phyloP scores from a whole-genome alignment of 2,797 vertebrate species.

The Pseudotriccus pelzelni region DNA sequence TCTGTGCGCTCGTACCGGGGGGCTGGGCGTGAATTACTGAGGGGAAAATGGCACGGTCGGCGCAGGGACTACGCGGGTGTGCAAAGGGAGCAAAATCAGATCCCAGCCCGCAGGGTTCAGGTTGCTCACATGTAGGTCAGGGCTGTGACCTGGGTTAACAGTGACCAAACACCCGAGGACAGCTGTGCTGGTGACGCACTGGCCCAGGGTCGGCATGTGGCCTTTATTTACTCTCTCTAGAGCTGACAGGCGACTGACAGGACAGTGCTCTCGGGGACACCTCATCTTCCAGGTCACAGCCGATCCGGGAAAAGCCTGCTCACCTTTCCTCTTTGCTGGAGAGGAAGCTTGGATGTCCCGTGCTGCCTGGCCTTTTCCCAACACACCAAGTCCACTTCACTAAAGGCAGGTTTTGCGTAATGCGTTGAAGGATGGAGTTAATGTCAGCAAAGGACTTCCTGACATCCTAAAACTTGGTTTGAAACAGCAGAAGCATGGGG shows the following conservation, averaged over 20 bases:
- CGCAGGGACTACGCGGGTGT: accelerated
- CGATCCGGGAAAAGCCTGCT: background rate
- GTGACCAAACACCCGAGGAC: background rate
- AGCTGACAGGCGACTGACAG: background rate
- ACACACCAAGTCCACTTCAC: accelerated
- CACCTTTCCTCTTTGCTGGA: background rate
- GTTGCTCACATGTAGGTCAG: background rate
- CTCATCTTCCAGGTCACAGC: background rate
- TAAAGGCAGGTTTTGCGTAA: background rate
- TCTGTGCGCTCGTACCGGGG: accelerated
- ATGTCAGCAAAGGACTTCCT: background rate
- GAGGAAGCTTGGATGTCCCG: background rate
- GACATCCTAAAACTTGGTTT: background rate
- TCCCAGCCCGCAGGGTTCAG: background rate
- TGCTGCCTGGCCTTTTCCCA: background rate
- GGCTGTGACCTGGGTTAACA: background rate
- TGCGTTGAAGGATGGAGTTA: background rate
- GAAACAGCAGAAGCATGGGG: background rate
- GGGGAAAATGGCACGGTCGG: accelerated
- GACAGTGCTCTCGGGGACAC: background rate
- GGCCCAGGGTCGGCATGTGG: background rate
- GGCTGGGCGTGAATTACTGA: accelerated
- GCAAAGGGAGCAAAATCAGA: background rate
- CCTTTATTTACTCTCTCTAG: background rate
- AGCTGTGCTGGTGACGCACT: background rate